Evolutionary conservation across 30 jellyfish, hydroid and myxozoan species (phyloP), one percentile per base, ranked within the genome.

Genomic region (Pelagia noctiluca): DNA sequence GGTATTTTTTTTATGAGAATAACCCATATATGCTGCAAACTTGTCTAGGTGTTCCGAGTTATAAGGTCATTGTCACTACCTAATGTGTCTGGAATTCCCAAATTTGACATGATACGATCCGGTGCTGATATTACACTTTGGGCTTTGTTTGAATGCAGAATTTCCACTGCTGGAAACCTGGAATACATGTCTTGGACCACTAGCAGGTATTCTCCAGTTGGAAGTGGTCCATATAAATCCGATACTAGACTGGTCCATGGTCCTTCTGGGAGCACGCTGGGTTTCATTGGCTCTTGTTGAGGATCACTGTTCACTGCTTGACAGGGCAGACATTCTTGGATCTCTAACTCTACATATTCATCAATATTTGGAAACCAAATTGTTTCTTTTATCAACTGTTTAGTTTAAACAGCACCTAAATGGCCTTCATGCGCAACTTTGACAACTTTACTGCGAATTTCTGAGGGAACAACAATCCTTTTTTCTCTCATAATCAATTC

Each of bases 81-180:
- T 0, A 77, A 2, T 19, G 46, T 24, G 37, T 76, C 86, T 29
- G 70, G 84, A n/a, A n/a, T n/a, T n/a, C n/a, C n/a, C n/a, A n/a
- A n/a, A n/a, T n/a, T n/a, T n/a, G n/a, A n/a, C n/a, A 76, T 50
- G 42, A 76, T 76, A 0, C 64, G 31, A 24, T 76, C 88, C 0
- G 35, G 61, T 32, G 88, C 87, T 33, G 75, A 4, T 50, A 76
- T 35, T 50, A 49, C 86, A 24, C 83, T 72, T 54, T 31, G 66
- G 83, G 84, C 67, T 71, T 61, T 61, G 71, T 82, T 75, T 2
- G 96, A 86, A 48, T 53, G 78, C 49, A 85, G 76, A 61, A 85
- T 75, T 57, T 85, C 96, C 16, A 73, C 95, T 16, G 30, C 95
- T 65, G 96, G n/a, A n/a, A n/a, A n/a, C n/a, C n/a, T n/a, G n/a